A percentile compares a stretch with the other conserved stretches of the same genome.
phyloP scores from a whole-genome alignment of 2,888 invertebrate species.

The Patella ulyssiponensis region DNA sequence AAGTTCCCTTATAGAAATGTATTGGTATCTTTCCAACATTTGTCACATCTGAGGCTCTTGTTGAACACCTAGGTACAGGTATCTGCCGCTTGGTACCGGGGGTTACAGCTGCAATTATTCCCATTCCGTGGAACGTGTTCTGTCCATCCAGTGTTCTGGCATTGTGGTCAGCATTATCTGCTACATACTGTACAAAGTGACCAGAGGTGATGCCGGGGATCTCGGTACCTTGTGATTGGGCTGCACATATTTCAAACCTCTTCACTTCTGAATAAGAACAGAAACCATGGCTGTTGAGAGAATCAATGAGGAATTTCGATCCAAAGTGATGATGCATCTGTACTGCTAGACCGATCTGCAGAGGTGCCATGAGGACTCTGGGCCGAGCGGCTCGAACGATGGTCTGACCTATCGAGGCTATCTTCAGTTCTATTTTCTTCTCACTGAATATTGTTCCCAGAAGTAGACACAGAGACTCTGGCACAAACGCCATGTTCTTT shows the following conservation, averaged over 20 bases:
- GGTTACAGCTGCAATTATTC: not conserved
- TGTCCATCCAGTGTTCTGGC: not conserved
- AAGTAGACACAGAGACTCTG: constrained; percentile 29
- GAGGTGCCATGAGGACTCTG: constrained; percentile 35
- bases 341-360: constrained; percentile 40
- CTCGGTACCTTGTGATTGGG: too few species aligned
- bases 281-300: constrained; percentile 40
- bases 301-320: constrained; percentile 41
- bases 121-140: not conserved
- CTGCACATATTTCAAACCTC: constrained; percentile 27
- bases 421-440: constrained; percentile 24
- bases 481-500: constrained; percentile 23
- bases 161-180: not conserved
- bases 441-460: constrained; percentile 29
- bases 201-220: too few species aligned
- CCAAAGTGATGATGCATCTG: constrained; percentile 42
- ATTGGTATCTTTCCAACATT: too few species aligned
- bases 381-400: constrained; percentile 38
- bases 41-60: too few species aligned
- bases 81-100: too few species aligned
- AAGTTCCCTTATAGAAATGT: too few species aligned
- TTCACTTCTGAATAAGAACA: constrained; percentile 38
- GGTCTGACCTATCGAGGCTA: constrained; percentile 40
- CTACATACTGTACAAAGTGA: not conserved
- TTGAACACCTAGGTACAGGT: too few species aligned